Percentiles rank a stretch among this genome's conserved stretches.
Evolutionary conservation across 1,140 invertebrate genomes (phyloP).

Genomic region (Heliconius himera): DNA sequence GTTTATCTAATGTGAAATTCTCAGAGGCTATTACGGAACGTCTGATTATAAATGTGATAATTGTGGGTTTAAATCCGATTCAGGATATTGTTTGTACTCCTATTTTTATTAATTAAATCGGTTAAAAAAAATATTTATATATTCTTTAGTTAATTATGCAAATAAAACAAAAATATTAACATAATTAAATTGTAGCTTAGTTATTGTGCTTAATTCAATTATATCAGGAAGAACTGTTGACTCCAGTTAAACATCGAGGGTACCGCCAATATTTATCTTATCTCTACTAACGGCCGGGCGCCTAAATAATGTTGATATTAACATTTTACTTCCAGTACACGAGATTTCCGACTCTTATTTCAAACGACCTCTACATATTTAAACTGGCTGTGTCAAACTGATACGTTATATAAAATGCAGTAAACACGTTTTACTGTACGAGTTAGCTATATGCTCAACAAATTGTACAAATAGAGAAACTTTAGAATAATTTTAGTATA

Average conservation of each 20-base stretch:
- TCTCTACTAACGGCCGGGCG: neutral
- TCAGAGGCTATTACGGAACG: too few species aligned
- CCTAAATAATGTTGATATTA: constrained; percentile 11
- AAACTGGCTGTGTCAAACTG: neutral
- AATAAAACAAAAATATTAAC: neutral
- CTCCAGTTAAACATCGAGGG: constrained; percentile 3
- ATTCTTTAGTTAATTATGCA: too few species aligned
- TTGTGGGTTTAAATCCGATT: too few species aligned
- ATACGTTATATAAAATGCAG: neutral
- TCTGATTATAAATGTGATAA: too few species aligned
- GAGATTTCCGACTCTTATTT: neutral
- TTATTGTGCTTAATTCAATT: neutral
- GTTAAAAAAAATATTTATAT: too few species aligned
- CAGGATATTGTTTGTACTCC: too few species aligned
- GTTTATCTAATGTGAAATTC: too few species aligned
- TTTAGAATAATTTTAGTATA: too few species aligned
- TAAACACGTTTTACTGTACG: neutral
- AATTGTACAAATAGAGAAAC: too few species aligned
- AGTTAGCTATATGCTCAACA: too few species aligned
- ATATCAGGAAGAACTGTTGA: neutral
- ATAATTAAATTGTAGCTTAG: neutral
- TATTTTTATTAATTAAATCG: too few species aligned
- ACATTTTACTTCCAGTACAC: constrained; percentile 7
- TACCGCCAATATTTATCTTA: constrained; percentile 18
- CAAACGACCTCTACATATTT: neutral